Percentiles rank a stretch among this genome's conserved stretches.
Conservation (phyloP, 2,888 invertebrate genomes). For the Netelia virgata region DNA sequence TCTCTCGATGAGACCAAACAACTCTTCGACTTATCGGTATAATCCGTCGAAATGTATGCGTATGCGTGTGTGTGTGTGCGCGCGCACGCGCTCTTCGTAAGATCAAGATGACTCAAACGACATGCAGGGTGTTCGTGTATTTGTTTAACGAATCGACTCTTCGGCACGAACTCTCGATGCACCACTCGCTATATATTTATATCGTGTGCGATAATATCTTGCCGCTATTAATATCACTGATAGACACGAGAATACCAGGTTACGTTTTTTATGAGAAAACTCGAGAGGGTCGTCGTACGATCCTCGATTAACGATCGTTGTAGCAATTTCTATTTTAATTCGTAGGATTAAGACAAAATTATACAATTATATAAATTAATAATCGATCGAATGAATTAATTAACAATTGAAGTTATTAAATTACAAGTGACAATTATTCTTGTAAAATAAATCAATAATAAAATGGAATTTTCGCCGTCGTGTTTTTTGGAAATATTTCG, state of each 20-base stretch:
- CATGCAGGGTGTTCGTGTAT: slow-evolving; percentile 13
- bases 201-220: slow-evolving; percentile 39
- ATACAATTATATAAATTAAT: too few relatives aligned
- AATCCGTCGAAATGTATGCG: slow-evolving; percentile 51
- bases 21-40: slow-evolving; percentile 62
- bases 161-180: not conserved
- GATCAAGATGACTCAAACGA: slow-evolving; percentile 39
- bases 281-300: not conserved
- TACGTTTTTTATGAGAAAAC: not conserved
- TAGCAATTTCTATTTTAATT: too few relatives aligned
- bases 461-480: too few relatives aligned
- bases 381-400: too few relatives aligned
- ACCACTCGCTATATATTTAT: slow-evolving; percentile 3
- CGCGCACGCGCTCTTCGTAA: slow-evolving; percentile 2
- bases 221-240: slow-evolving; percentile 25
- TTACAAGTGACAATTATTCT: too few relatives aligned
- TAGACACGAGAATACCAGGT: slow-evolving; percentile 17
- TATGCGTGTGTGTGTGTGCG: not conserved
- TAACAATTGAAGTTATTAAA: too few relatives aligned
- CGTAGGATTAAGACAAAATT: too few relatives aligned
- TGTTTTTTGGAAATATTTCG: not conserved
- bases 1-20: slow-evolving; percentile 41
- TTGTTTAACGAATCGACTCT: slow-evolving; percentile 45
- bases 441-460: too few relatives aligned
- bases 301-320: not conserved